Percentiles rank a stretch among this genome's conserved stretches.
Conservation (phyloP, 1,140 invertebrate genomes). For the Camponotus floridanus region DNA sequence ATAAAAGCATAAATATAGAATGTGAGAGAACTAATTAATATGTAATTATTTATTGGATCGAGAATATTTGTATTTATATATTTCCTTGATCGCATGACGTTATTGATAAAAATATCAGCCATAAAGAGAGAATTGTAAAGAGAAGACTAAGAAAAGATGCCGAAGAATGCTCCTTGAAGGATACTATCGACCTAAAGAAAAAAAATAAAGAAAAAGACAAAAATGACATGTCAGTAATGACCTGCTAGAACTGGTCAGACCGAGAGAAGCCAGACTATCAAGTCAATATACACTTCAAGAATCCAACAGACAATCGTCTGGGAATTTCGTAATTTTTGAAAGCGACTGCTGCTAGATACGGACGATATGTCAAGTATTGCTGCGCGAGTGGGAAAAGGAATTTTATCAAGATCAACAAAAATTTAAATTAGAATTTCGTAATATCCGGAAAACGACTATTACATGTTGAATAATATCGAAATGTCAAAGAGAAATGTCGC, state of each 20-base stretch:
- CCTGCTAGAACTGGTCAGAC: constrained; percentile 17
- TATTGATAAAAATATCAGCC: constrained; percentile 16
- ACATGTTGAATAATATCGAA: neutral
- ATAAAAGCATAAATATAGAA: neutral
- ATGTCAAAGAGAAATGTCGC: neutral
- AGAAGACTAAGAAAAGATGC: neutral
- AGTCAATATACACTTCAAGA: neutral
- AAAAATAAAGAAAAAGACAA: constrained; percentile 17
- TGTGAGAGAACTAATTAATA: neutral
- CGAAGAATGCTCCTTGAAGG: neutral
- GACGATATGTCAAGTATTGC: neutral
- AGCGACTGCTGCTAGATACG: neutral
- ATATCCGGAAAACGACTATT: constrained; percentile 13
- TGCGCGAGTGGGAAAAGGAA: neutral
- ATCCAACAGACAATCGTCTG: neutral
- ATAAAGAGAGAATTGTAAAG: neutral
- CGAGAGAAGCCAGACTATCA: neutral
- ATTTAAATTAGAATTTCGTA: constrained; percentile 32
- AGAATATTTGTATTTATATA: constrained; percentile 23
- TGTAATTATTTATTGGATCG: neutral
- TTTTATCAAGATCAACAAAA: neutral
- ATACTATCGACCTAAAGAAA: neutral
- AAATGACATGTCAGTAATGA: neutral
- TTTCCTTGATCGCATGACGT: neutral
- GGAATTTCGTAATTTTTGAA: constrained; percentile 29